Evolutionary conservation across 2,888 invertebrate species (phyloP).

Genomic region (Cerceris ruficornis): DNA sequence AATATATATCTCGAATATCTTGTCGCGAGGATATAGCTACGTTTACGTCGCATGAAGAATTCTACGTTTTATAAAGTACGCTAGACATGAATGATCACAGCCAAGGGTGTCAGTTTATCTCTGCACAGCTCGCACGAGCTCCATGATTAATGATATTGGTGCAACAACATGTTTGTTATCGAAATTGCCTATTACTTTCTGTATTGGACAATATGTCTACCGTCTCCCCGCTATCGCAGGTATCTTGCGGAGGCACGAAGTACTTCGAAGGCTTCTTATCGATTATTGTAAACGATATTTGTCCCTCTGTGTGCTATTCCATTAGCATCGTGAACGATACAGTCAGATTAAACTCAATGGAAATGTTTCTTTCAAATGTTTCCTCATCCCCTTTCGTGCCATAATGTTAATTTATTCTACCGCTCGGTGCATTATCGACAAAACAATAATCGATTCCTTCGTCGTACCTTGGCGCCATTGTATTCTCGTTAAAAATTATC

Average conservation of each 20-base stretch:
- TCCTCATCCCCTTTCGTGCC: too few species aligned
- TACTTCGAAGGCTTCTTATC: slow-evolving; percentile 31
- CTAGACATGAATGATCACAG: slow-evolving; percentile 37
- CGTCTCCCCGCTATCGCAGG: slow-evolving; percentile 36
- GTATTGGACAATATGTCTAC: slow-evolving; percentile 57
- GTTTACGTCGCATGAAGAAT: not conserved
- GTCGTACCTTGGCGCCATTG: too few species aligned
- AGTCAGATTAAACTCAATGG: not conserved
- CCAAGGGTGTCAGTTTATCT: slow-evolving; percentile 39
- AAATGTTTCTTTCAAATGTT: too few species aligned
- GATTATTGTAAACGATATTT: slow-evolving; percentile 45
- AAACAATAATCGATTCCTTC: too few species aligned
- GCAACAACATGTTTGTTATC: slow-evolving; percentile 62
- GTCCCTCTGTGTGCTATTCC: slow-evolving; percentile 20
- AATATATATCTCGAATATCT: too few species aligned
- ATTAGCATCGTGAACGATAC: not conserved
- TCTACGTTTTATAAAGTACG: not conserved
- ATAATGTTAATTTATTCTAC: too few species aligned
- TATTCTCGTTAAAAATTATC: too few species aligned
- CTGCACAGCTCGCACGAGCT: slow-evolving; percentile 32
- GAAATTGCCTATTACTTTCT: slow-evolving; percentile 63
- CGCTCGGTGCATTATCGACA: too few species aligned
- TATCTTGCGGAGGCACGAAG: slow-evolving; percentile 28
- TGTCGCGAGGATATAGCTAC: too few species aligned
- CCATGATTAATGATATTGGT: slow-evolving; percentile 60